These are phyloP conservation scores for Nibea albiflora DNA, from an alignment of 2,113 vertebrate species.

Conservation along the genomic window DNA sequence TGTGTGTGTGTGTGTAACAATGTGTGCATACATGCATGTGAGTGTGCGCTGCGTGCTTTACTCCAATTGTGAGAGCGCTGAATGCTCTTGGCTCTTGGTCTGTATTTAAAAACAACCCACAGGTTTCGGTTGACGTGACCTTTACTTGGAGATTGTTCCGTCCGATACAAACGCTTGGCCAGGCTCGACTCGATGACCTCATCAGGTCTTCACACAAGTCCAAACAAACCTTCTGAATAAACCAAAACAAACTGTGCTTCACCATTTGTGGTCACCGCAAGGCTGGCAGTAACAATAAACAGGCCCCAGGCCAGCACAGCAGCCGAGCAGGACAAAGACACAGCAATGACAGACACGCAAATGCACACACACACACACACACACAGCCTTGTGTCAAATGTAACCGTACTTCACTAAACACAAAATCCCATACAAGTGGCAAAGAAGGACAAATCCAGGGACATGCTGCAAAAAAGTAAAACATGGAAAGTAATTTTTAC, in stretches of 20 bases:
- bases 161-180: slow-evolving; percentile 63
- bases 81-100: slow-evolving; percentile 32
- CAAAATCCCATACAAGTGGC: slow-evolving; percentile 46
- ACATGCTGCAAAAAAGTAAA: slow-evolving; percentile 1
- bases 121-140: slow-evolving; percentile 57
- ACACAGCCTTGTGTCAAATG: background rate
- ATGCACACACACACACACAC: background rate
- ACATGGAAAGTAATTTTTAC: background rate
- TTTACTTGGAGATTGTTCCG: slow-evolving; percentile 64
- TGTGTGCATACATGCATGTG: background rate
- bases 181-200: slow-evolving; percentile 56
- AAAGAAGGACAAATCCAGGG: background rate
- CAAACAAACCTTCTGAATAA: slow-evolving; percentile 62
- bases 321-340: slow-evolving; percentile 45
- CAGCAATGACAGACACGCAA: slow-evolving; percentile 2
- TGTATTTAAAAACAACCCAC: slow-evolving; percentile 60
- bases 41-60: slow-evolving; percentile 7
- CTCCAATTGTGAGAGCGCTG: slow-evolving; percentile 30
- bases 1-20: background rate
- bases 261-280: slow-evolving; percentile 50
- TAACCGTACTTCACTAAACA: slow-evolving; percentile 7
- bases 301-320: slow-evolving; percentile 46
- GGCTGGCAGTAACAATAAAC: slow-evolving; percentile 71
- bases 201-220: slow-evolving; percentile 50
- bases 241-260: slow-evolving; percentile 63